A percentile compares a stretch with the other conserved stretches of the same genome.
phyloP scores from a whole-genome alignment of 64 coral and sea anemone genomes.

The Acropora yongei region DNA sequence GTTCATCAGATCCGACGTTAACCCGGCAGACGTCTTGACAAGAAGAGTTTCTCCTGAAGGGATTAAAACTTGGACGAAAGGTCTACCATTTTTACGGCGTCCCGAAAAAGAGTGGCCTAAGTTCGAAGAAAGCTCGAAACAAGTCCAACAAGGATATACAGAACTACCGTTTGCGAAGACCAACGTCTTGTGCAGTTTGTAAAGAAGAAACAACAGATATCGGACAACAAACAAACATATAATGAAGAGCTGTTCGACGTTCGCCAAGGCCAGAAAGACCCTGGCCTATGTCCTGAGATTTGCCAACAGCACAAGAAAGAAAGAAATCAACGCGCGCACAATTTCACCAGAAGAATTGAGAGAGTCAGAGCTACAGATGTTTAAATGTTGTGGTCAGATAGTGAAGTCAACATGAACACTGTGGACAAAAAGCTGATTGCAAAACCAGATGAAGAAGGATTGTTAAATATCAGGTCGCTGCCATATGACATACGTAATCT shows the following conservation, averaged over 20 bases:
- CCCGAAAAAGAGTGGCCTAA: no score
- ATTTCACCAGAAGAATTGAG: slow-evolving; percentile 40
- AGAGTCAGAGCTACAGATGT: slow-evolving; percentile 27
- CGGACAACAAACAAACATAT: neutral
- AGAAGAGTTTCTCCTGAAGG: no score
- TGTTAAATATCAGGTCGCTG: slow-evolving; percentile 17
- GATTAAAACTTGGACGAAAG: no score
- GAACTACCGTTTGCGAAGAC: neutral
- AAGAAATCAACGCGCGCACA: neutral
- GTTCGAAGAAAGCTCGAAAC: neutral
- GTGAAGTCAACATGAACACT: slow-evolving; percentile 3
- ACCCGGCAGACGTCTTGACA: no score
- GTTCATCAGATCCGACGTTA: slow-evolving; percentile 10
- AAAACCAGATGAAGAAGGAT: slow-evolving; percentile 23
- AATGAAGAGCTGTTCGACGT: slow-evolving; percentile 17
- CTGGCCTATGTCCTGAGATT: slow-evolving; percentile 61
- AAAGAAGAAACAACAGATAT: neutral
- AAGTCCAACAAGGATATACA: neutral
- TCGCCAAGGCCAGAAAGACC: slow-evolving; percentile 21
- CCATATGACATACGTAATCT: slow-evolving; percentile 38
- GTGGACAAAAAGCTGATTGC: slow-evolving; percentile 23
- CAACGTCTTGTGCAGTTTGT: neutral
- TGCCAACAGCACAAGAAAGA: slow-evolving; percentile 16
- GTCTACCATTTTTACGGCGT: no score
- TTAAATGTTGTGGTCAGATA: neutral